These are phyloP conservation scores for Gandaritis pyraliata DNA, from an alignment of 2,888 invertebrate species.

Conservation along the genomic window DNA sequence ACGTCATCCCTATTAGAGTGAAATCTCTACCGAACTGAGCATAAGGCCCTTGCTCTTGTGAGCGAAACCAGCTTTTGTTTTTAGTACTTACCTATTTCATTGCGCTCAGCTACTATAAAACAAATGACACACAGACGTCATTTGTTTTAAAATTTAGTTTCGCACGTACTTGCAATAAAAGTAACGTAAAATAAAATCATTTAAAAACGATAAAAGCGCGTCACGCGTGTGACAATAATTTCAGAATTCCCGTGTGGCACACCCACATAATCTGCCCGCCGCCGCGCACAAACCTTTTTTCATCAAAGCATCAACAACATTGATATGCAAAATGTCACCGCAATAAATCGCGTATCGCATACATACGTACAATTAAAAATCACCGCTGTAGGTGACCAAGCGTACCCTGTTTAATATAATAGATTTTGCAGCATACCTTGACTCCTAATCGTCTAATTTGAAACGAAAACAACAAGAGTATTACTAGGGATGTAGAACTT, in stretches of 20 bases:
- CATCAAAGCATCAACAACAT: slow-evolving; percentile 76
- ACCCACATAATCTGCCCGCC: slow-evolving; percentile 57
- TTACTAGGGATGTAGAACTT: slow-evolving; percentile 79
- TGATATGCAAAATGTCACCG: slow-evolving; percentile 80
- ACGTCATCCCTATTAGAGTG: no score
- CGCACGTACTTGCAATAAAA: slow-evolving; percentile 18
- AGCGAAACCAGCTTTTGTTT: no score
- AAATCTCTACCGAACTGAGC: no score
- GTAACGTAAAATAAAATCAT: slow-evolving; percentile 13
- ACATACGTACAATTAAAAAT: slow-evolving; percentile 83
- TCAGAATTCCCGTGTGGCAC: slow-evolving; percentile 58
- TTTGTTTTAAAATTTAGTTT: slow-evolving; percentile 3
- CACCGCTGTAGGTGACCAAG: slow-evolving; percentile 80
- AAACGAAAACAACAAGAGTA: slow-evolving; percentile 81
- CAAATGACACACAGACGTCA: not conserved
- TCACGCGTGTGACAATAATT: slow-evolving; percentile 44
- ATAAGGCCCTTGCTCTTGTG: no score
- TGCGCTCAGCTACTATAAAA: not conserved
- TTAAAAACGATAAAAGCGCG: slow-evolving; percentile 33
- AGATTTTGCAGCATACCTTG: slow-evolving; percentile 73
- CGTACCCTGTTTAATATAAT: slow-evolving; percentile 81
- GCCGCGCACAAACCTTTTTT: slow-evolving; percentile 72
- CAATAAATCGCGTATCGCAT: slow-evolving; percentile 79
- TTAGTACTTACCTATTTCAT: no score
- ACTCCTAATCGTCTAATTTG: slow-evolving; percentile 84